phyloP scores from a whole-genome alignment of 2,797 vertebrate species.

The Sebastes oblongus region DNA sequence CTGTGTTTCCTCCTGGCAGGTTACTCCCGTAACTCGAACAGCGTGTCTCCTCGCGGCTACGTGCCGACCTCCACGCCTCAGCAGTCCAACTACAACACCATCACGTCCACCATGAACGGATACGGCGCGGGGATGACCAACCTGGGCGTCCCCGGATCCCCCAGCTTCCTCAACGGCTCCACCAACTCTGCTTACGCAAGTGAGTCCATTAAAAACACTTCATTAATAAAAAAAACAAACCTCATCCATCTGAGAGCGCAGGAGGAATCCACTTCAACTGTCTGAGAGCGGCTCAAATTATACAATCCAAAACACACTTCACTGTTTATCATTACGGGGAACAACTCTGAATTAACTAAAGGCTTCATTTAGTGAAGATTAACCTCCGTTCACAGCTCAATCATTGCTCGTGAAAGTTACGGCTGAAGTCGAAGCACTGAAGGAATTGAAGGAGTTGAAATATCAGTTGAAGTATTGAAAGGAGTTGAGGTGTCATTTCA shows the following conservation, averaged over 20 bases:
- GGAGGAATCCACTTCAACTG: background rate
- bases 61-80: slow-evolving; percentile 92
- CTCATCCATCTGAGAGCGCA: background rate
- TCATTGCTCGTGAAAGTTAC: background rate
- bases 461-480: background rate
- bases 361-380: too few species aligned
- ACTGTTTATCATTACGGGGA: background rate
- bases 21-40: slow-evolving; percentile 91
- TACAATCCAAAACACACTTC: background rate
- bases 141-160: slow-evolving; percentile 92
- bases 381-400: background rate
- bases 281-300: background rate
- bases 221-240: background rate
- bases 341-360: background rate
- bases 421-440: background rate
- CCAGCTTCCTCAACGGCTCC: slow-evolving; percentile 95
- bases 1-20: slow-evolving; percentile 71
- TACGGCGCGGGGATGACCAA: slow-evolving; percentile 89
- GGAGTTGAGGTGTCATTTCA: background rate
- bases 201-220: slow-evolving; percentile 77
- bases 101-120: slow-evolving; percentile 89
- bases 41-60: slow-evolving; percentile 89
- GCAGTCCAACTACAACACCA: slow-evolving; percentile 90
- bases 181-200: slow-evolving; percentile 95
- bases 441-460: background rate